Conservation (phyloP, 2,797 vertebrate genomes). For the Acanthurus tractus region DNA sequence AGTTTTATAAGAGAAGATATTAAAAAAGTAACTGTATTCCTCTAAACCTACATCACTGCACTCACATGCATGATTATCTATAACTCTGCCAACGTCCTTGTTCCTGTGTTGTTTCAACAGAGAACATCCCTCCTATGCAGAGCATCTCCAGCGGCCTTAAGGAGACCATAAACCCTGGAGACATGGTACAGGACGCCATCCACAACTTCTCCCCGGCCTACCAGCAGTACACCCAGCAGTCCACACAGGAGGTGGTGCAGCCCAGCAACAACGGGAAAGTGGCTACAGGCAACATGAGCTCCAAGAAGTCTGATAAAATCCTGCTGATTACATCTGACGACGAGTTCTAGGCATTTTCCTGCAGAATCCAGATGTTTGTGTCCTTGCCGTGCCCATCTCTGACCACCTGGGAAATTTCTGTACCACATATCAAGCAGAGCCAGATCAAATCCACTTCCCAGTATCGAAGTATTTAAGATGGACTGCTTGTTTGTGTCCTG, state of each 20-base stretch:
- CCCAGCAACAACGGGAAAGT: constrained; percentile 82
- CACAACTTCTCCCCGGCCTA: constrained; percentile 95
- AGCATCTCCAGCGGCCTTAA: constrained; percentile 97
- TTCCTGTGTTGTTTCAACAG: constrained; percentile 66
- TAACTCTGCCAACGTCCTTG: neutral
- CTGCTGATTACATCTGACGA: constrained; percentile 93
- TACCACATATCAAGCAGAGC: constrained; percentile 25
- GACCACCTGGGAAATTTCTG: constrained; percentile 51
- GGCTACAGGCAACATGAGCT: constrained; percentile 73
- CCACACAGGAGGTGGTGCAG: constrained; percentile 90
- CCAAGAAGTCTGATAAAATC: constrained; percentile 91
- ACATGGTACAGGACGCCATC: constrained; percentile 97
- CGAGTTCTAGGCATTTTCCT: constrained; percentile 86
- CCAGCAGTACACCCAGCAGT: constrained; percentile 95
- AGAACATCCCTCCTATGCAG: constrained; percentile 91
- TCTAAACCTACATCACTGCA: neutral
- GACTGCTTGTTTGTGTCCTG: constrained; percentile 40
- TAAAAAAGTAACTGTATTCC: no score
- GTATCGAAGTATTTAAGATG: constrained; percentile 61
- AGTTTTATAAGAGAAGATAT: no score
- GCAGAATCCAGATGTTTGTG: constrained; percentile 55
- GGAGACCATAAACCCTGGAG: constrained; percentile 95
- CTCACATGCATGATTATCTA: neutral
- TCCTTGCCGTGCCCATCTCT: constrained; percentile 29
- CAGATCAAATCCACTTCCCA: constrained; percentile 60